A percentile compares a stretch with the other conserved stretches of the same genome.
Conservation (phyloP, 2,888 invertebrate species). For the Heliconius sara region DNA sequence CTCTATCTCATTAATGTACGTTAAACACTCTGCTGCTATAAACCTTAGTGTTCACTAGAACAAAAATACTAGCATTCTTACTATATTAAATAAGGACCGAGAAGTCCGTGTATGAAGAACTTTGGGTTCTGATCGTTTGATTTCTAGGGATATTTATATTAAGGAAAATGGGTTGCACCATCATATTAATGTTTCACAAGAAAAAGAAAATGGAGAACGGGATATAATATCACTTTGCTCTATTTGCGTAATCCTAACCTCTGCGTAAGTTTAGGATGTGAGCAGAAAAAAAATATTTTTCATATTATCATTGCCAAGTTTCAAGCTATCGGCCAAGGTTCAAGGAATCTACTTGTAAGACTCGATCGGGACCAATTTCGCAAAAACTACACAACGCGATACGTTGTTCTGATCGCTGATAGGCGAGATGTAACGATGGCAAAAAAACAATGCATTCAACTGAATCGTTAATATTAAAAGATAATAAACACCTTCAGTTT, state of each 20-base stretch:
- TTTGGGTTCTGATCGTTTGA: no score
- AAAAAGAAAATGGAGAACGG: not conserved
- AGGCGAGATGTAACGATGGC: conserved; percentile 65
- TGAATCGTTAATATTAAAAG: not conserved
- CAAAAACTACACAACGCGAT: conserved; percentile 84
- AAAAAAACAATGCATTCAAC: conserved; percentile 47
- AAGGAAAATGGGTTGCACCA: no score
- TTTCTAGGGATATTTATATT: no score
- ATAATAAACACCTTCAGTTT: not conserved
- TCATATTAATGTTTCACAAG: not conserved
- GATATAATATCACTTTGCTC: not conserved
- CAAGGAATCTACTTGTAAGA: conserved; percentile 68
- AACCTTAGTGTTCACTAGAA: no score
- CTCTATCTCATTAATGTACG: no score
- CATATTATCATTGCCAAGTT: conserved; percentile 28
- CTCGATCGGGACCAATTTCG: conserved; percentile 80
- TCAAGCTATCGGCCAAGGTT: conserved; percentile 50
- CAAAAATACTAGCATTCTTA: no score
- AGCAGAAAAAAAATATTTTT: not conserved
- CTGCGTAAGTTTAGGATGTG: not conserved
- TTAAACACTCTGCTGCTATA: no score
- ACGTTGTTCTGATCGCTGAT: conserved; percentile 80
- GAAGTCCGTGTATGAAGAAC: no score
- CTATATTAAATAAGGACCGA: no score
- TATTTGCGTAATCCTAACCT: not conserved